These are phyloP conservation scores for Acanthosepion pharaonis DNA, from an alignment of 2,888 invertebrate genomes.

Conservation along the genomic window DNA sequence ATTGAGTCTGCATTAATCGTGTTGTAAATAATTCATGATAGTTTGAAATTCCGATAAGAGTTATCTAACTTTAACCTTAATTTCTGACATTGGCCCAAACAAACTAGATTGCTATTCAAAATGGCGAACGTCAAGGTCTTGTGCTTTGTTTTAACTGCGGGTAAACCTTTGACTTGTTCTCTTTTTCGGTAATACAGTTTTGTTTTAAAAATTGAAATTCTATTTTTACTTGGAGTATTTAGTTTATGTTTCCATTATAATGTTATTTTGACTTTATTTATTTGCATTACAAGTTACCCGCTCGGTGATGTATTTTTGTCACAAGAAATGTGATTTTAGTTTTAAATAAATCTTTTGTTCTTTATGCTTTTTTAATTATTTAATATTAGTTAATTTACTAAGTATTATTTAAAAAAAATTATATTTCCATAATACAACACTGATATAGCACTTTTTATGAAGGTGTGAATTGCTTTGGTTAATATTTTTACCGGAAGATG, in stretches of 20 bases:
- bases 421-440: no score
- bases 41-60: no score
- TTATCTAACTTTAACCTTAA: no score
- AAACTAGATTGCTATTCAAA: background rate
- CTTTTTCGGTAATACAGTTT: background rate
- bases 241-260: background rate
- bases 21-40: no score
- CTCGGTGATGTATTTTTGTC: background rate
- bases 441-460: no score
- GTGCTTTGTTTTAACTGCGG: background rate
- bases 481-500: no score
- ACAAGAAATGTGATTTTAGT: background rate
- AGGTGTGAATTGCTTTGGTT: no score
- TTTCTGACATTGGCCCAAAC: no score
- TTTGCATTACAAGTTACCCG: background rate
- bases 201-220: no score
- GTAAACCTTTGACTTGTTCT: background rate
- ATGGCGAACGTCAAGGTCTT: background rate
- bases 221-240: background rate
- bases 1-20: no score
- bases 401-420: background rate
- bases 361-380: background rate
- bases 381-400: background rate
- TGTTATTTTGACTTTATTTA: background rate
- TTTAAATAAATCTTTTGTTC: background rate